Evolutionary conservation across 2,888 invertebrate species (phyloP), one percentile per base, ranked within the genome.

Genomic region (Drosophila greeni): DNA sequence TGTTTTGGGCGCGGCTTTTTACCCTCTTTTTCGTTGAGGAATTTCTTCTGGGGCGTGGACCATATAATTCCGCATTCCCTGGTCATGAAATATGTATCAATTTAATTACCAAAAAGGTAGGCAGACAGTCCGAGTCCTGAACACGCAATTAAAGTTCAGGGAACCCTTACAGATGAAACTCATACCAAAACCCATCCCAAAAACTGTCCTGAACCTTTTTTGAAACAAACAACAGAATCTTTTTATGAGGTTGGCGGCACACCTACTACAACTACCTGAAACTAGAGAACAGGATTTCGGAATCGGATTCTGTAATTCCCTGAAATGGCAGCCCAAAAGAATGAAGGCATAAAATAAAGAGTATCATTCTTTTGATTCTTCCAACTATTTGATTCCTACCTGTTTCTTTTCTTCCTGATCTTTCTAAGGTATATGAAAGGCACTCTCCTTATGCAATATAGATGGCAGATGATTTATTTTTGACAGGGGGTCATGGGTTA

Each of bases 401-500:
- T 74, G 64, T 47, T 65, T 45, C 24, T 37, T 24, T 49, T 34
- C 40, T 39, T 42, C 36, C 51, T 26, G 56, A 60, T 48, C 33
- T 62, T 68, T 75, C 62, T 67, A 47, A 69, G 48, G 47, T 37
- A 39, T 69, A 42, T 31, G 45, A 45, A 45, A 45, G 29, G 29
- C 45, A 45, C 14, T 47, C 20, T 45, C 31, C 45, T 31, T 20
- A 33, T 20, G 18, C 29, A 7, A 45, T 45, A 45, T 45, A 31
- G 45, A 47, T 47, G 45, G 29, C 34, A 45, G 60, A 79, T 82
- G 78, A 79, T 82, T 80, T 81, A 79, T 75, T 78, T 73, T 57
- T 66, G 78, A 81, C 75, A n/a, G n/a, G 75, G 52, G 70, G 52
- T 48, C 83, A 79, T 73, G 78, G 47, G 70, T 68, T 76, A 82